Percentiles rank a stretch among this genome's conserved stretches.
Evolutionary conservation across 2,888 invertebrate genomes (phyloP).

Genomic region (Heliconius ismenius): DNA sequence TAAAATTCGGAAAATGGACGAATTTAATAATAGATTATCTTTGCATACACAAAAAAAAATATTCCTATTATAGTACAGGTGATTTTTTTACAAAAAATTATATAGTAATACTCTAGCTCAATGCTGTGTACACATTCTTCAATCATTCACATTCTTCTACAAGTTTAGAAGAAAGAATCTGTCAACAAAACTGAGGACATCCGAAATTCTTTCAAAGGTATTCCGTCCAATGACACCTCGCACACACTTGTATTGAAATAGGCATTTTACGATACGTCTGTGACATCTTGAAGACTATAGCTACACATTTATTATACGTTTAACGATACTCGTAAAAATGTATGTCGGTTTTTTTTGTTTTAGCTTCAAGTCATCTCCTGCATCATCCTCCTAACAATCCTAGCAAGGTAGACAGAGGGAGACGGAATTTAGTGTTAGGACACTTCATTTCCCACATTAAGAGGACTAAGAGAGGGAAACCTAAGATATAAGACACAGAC

Average conservation of each 20-base stretch:
- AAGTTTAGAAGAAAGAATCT: slow-evolving; percentile 19
- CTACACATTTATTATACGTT: slow-evolving; percentile 10
- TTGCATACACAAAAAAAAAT: too few species aligned
- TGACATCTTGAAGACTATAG: slow-evolving; percentile 13
- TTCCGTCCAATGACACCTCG: slow-evolving; percentile 27
- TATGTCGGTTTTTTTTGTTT: neutral
- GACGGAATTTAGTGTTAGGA: too few species aligned
- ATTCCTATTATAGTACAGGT: neutral
- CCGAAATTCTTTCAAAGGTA: slow-evolving; percentile 29
- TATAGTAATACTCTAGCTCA: neutral
- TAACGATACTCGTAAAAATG: slow-evolving; percentile 11
- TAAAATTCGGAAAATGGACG: neutral
- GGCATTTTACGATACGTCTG: slow-evolving; percentile 5
- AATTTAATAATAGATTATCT: too few species aligned
- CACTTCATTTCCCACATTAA: too few species aligned
- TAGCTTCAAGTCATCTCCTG: too few species aligned
- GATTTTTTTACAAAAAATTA: neutral
- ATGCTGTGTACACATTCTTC: too few species aligned
- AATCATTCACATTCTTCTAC: too few species aligned
- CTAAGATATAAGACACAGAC: neutral
- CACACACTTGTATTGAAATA: slow-evolving; percentile 21
- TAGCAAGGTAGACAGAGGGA: too few species aligned
- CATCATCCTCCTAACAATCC: too few species aligned
- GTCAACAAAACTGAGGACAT: slow-evolving; percentile 29
- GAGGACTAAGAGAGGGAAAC: too few species aligned